Percentiles rank a stretch among this genome's conserved stretches.
phyloP scores from a whole-genome alignment of 2,888 invertebrate genomes.

The Heliconius sara region DNA sequence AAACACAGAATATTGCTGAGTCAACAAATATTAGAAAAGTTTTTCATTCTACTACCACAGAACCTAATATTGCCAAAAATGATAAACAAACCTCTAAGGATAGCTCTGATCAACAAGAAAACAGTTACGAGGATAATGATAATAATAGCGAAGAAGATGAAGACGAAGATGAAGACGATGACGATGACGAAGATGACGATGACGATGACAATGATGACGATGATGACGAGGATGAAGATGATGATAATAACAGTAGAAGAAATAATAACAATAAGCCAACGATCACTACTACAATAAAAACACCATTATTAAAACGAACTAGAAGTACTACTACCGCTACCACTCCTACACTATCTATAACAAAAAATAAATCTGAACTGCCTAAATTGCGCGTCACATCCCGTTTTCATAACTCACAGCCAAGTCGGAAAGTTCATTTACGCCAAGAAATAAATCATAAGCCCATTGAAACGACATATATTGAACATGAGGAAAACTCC shows the following conservation, averaged over 20 bases:
- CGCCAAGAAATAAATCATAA: slow-evolving; percentile 34
- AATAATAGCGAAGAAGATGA: slow-evolving; percentile 49
- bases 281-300: slow-evolving; percentile 60
- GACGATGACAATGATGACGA: slow-evolving; percentile 61
- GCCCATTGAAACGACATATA: slow-evolving; percentile 22
- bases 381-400: slow-evolving; percentile 64
- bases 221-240: slow-evolving; percentile 59
- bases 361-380: slow-evolving; percentile 49
- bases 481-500: slow-evolving; percentile 38
- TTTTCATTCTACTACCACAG: slow-evolving; percentile 52
- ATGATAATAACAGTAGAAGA: slow-evolving; percentile 39
- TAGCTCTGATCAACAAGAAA: slow-evolving; percentile 48
- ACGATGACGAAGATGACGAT: slow-evolving; percentile 51
- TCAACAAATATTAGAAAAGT: slow-evolving; percentile 60
- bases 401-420: slow-evolving; percentile 63
- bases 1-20: slow-evolving; percentile 59
- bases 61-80: slow-evolving; percentile 33
- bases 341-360: slow-evolving; percentile 44
- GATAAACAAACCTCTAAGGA: slow-evolving; percentile 38
- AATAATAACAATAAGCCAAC: slow-evolving; percentile 52
- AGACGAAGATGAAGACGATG: slow-evolving; percentile 52
- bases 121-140: slow-evolving; percentile 61
- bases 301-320: slow-evolving; percentile 56
- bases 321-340: slow-evolving; percentile 46
- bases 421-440: slow-evolving; percentile 48